These are phyloP conservation scores for Caenorhabditis wallacei DNA, from an alignment of 2,888 invertebrate species.

Conservation along the genomic window DNA sequence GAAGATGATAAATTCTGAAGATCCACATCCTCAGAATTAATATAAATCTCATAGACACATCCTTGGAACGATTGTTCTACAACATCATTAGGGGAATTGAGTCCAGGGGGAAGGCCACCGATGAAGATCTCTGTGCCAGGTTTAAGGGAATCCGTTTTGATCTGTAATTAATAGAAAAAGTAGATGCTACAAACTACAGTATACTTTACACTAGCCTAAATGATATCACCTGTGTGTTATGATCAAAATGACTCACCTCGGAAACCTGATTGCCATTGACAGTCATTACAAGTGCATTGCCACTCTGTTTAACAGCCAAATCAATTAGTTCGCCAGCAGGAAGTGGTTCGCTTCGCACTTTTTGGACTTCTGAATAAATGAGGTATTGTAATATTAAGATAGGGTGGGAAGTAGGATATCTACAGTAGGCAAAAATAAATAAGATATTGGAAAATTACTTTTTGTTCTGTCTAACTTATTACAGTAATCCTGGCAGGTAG, in stretches of 20 bases:
- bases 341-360: conserved; percentile 46
- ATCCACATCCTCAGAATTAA: conserved; percentile 57
- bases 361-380: conserved; percentile 40
- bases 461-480: no score
- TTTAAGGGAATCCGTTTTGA: conserved; percentile 41
- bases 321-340: conserved; percentile 52
- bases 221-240: conserved; percentile 1
- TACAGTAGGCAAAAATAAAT: no score
- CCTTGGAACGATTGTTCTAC: conserved; percentile 70
- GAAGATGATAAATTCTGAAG: conserved; percentile 50
- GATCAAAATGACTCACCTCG: conserved; percentile 32
- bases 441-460: no score
- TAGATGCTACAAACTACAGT: neutral
- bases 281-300: conserved; percentile 48
- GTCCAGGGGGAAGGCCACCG: conserved; percentile 78
- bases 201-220: no score
- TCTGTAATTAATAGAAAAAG: conserved; percentile 21
- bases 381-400: no score
- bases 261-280: conserved; percentile 61
- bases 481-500: no score
- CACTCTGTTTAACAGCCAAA: conserved; percentile 47
- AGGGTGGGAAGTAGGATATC: no score
- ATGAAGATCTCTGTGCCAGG: conserved; percentile 75
- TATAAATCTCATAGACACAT: conserved; percentile 65
- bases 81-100: conserved; percentile 68